phyloP scores from a whole-genome alignment of 2,113 vertebrate genomes.

The Colius striatus region DNA sequence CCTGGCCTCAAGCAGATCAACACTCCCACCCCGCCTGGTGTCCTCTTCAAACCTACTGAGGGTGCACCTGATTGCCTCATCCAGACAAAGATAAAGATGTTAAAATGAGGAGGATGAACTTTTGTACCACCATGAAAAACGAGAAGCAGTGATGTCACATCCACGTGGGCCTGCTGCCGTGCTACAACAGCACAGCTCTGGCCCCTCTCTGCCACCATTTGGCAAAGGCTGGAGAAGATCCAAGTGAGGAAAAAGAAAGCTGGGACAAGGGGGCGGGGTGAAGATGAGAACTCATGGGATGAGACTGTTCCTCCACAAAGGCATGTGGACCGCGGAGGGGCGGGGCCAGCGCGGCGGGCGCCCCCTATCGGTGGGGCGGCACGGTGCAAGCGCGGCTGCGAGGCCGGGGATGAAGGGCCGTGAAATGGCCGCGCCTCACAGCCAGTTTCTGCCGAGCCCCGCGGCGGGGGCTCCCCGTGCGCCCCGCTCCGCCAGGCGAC shows the following conservation, averaged over 20 bases:
- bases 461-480: no score
- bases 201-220: accelerated
- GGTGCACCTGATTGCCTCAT: no score
- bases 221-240: accelerated
- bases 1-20: no score
- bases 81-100: no score
- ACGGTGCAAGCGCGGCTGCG: no score
- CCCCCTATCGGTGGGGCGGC: neutral
- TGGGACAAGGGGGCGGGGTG: accelerated
- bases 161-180: accelerated
- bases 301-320: no score
- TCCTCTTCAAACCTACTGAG: no score
- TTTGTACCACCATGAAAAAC: accelerated
- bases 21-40: no score
- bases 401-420: neutral
- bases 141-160: accelerated
- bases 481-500: neutral
- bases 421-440: no score
- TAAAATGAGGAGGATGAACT: neutral
- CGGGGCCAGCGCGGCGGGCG: no score
- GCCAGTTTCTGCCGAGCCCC: no score
- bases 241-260: no score
- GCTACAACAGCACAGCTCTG: accelerated
- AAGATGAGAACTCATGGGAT: accelerated
- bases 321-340: neutral